Base-by-base conservation (phyloP, 2,113 vertebrate species). In the Pseudois nayaur region DNA sequence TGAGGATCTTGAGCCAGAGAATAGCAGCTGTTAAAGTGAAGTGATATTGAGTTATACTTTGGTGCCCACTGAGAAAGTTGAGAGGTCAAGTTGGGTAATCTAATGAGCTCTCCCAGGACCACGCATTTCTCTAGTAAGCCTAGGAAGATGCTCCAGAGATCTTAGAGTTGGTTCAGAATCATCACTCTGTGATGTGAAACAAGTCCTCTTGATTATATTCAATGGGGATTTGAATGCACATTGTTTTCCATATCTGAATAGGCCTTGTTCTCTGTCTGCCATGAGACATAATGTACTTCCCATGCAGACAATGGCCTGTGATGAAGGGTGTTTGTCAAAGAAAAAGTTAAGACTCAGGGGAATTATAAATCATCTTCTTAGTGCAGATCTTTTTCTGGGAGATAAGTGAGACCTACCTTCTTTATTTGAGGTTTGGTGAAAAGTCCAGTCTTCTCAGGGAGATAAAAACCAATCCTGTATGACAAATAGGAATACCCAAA, bases 161-260 rank as follows among this genome's bases (percentile, higher is more conserved):
- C 84, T 95, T 25, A 54, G 62, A 92, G 43, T 92, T 50, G 89
- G 62, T 96, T 97, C 45, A 64, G 64, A 92, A 94, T 97, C 91
- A 97, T 97, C 86, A 82, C 40, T 94, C 43, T 91, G 33, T 76
- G 90, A 40, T 76, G 33, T n/a, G 89, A 97, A 98, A 98, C 97
- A 98, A 98, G 83, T 59, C 55, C 33, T 94, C 97, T 97, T 98
- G 98, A 98, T 98, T 98, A 95, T 95, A 84, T 93, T 97, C 96
- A 97, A 91, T 90, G 89, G 92, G 52, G 87, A 93, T 93, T 96
- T 95, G 97, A 98, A 97, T 97, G 83, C 43, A 96, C 48, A 97
- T 98, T 98, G 98, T 98, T 96, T 95, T 79, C 40, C 50, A 19
- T 89, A 87, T 97, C 83, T 97, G 98, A 98, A 95, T 97, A 81